These are phyloP conservation scores for Ageneiosus marmoratus DNA, from an alignment of 2,113 vertebrate genomes.

Conservation along the genomic window DNA sequence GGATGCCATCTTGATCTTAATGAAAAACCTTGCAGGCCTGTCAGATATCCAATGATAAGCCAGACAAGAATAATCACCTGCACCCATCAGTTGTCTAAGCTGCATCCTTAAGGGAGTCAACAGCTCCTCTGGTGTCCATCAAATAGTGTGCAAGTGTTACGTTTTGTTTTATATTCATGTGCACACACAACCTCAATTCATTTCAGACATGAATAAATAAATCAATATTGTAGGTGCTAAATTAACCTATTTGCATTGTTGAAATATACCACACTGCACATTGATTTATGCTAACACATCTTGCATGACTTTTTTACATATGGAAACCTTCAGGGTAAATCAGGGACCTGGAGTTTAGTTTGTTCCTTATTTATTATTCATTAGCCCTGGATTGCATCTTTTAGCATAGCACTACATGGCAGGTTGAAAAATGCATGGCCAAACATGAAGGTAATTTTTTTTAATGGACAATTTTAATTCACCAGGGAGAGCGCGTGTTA, in stretches of 20 bases:
- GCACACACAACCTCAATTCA: not conserved
- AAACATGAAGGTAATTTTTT: conserved; percentile 9
- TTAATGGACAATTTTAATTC: not conserved
- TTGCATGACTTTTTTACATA: conserved; percentile 1
- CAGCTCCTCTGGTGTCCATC: conserved; percentile 4
- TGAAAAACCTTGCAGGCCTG: conserved; percentile 62
- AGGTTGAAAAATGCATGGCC: conserved; percentile 5
- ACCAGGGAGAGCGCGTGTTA: not conserved
- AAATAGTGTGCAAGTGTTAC: not conserved
- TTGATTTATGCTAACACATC: not conserved
- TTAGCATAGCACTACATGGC: conserved; percentile 12
- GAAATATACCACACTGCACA: not conserved
- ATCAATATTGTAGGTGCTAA: not conserved
- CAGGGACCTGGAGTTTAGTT: not conserved
- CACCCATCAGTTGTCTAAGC: not conserved
- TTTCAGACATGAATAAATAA: not conserved
- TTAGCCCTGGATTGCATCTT: not conserved
- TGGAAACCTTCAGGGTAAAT: not conserved
- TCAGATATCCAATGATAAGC: conserved; percentile 62
- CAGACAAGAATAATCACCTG: not conserved
- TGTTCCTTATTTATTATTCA: not conserved
- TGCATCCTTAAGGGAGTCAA: conserved; percentile 10
- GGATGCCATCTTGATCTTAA: conserved; percentile 67
- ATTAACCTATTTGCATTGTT: not conserved
- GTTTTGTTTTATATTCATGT: not conserved